Conservation (phyloP, 2,888 invertebrate genomes). For the Meiosimyza platycephala region DNA sequence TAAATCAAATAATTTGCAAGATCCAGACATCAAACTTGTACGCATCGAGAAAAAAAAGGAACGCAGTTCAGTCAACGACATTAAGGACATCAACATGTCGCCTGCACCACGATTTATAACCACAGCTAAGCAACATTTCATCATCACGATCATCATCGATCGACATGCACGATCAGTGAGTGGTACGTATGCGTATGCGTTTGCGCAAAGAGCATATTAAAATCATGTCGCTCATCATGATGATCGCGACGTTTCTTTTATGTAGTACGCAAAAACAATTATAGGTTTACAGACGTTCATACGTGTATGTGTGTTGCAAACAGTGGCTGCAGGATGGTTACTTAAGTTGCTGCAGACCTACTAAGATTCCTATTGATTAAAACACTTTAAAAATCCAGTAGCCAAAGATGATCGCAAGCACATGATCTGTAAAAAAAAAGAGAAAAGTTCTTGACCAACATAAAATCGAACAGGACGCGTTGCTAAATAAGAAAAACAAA, state of each 20-base stretch:
- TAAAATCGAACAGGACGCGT: slow-evolving; percentile 8
- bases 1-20: slow-evolving; percentile 29
- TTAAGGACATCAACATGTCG: slow-evolving; percentile 22
- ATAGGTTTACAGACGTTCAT: too few species aligned
- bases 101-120: slow-evolving; percentile 55
- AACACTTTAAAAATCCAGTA: slow-evolving; percentile 68
- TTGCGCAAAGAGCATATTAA: slow-evolving; percentile 16
- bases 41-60: too few species aligned
- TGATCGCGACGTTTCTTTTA: slow-evolving; percentile 8
- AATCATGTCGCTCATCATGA: slow-evolving; percentile 6
- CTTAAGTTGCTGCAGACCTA: neutral
- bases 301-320: too few species aligned
- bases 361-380: slow-evolving; percentile 57
- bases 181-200: neutral
- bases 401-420: slow-evolving; percentile 55
- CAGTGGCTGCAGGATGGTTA: too few species aligned
- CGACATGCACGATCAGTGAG: neutral
- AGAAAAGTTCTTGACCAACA: neutral
- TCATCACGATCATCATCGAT: slow-evolving; percentile 42
- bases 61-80: neutral
- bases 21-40: neutral
- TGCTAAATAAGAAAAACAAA: neutral
- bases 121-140: slow-evolving; percentile 56
- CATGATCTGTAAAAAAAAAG: slow-evolving; percentile 21
- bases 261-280: neutral